A percentile compares a stretch with the other conserved stretches of the same genome.
Evolutionary conservation across 1,140 invertebrate genomes (phyloP).

Genomic region (Chironomus tepperi): DNA sequence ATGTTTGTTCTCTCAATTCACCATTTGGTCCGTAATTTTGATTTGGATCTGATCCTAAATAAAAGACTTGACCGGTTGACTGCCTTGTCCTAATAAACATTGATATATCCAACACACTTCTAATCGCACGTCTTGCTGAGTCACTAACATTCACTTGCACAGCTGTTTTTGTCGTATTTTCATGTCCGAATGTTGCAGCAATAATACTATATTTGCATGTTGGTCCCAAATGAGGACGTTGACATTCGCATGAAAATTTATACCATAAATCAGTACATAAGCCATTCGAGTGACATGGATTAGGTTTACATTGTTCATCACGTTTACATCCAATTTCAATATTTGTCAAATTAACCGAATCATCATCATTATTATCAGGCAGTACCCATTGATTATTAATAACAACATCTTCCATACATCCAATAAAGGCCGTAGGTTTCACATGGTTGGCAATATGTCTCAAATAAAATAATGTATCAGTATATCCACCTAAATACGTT

Average conservation of each 20-base stretch:
- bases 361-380: constrained; percentile 32
- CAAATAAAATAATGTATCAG: constrained; percentile 48
- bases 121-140: constrained; percentile 55
- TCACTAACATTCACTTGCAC: constrained; percentile 64
- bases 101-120: constrained; percentile 75
- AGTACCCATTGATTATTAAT: constrained; percentile 73
- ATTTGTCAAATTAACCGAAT: constrained; percentile 40
- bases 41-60: constrained; percentile 63
- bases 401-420: constrained; percentile 84
- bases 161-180: constrained; percentile 61
- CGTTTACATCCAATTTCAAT: constrained; percentile 65
- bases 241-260: constrained; percentile 75
- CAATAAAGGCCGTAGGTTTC: constrained; percentile 66
- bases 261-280: constrained; percentile 83
- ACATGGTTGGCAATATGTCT: constrained; percentile 53
- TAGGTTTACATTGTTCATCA: constrained; percentile 68
- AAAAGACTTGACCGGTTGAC: constrained; percentile 75
- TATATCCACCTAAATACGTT: constrained; percentile 69
- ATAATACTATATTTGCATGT: constrained; percentile 85
- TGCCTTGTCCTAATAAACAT: constrained; percentile 87
- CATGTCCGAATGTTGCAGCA: constrained; percentile 83
- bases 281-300: constrained; percentile 79
- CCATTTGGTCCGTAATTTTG: constrained; percentile 31
- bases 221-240: constrained; percentile 74
- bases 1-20: constrained; percentile 49